phyloP scores from a whole-genome alignment of 92 coral and sea anemone species.

The Zoanthus sansibaricus region DNA sequence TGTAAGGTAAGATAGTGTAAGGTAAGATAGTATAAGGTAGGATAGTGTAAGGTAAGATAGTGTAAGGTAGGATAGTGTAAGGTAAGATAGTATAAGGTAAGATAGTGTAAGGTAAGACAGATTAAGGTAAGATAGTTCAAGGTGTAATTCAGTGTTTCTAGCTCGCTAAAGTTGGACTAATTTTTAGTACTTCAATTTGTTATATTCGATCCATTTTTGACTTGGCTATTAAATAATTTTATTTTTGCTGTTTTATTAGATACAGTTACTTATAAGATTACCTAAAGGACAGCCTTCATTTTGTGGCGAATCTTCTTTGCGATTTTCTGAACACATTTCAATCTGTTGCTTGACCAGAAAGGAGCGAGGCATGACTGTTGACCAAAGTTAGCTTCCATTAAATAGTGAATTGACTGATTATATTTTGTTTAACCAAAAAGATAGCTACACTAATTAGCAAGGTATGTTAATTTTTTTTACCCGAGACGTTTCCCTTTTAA shows the following conservation, averaged over 20 bases:
- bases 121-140: not conserved
- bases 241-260: not conserved
- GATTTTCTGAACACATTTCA: not conserved
- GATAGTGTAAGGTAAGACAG: not conserved
- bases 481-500: too few relatives aligned
- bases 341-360: constrained; percentile 50
- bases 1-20: not conserved
- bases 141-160: not conserved
- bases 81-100: not conserved
- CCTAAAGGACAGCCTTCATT: not conserved
- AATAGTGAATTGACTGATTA: too few relatives aligned
- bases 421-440: too few relatives aligned
- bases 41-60: not conserved
- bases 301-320: not conserved
- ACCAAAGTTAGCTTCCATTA: too few relatives aligned
- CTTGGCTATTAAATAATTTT: not conserved
- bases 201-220: not conserved
- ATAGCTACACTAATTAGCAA: too few relatives aligned
- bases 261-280: not conserved
- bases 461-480: too few relatives aligned
- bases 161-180: too few relatives aligned
- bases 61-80: not conserved
- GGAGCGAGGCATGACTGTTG: constrained; percentile 49
- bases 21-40: not conserved
- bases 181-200: too few relatives aligned